A percentile compares a stretch with the other conserved stretches of the same genome.
These are phyloP conservation scores for Cynopterus brachyotis DNA, from an alignment of 2,113 vertebrate genomes.

Conservation along the genomic window DNA sequence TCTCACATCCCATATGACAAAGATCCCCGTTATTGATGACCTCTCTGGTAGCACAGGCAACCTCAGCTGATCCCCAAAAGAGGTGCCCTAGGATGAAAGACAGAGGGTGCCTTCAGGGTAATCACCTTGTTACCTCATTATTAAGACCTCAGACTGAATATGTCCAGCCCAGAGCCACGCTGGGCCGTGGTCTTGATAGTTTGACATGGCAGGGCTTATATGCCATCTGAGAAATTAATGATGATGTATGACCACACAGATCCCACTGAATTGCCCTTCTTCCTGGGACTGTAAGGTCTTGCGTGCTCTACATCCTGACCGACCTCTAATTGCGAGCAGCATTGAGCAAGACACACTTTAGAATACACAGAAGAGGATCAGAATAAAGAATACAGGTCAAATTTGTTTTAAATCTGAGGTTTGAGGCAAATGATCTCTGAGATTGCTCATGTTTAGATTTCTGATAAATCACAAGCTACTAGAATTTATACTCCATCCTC, in stretches of 20 bases:
- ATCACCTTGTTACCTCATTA: neutral
- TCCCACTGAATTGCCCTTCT: neutral
- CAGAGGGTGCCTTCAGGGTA: neutral
- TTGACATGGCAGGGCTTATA: neutral
- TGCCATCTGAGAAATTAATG: neutral
- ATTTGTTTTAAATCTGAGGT: neutral
- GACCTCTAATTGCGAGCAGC: neutral
- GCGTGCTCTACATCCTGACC: neutral
- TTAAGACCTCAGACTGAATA: neutral
- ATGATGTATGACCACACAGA: neutral
- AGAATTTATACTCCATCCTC: neutral
- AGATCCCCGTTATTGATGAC: neutral
- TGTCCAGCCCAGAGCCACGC: neutral
- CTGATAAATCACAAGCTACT: neutral
- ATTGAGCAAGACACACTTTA: neutral
- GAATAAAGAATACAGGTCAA: neutral
- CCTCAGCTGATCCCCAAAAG: neutral
- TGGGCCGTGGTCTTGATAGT: neutral
- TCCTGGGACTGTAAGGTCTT: neutral
- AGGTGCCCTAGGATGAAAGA: neutral
- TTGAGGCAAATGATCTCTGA: neutral
- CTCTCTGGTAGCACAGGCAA: neutral
- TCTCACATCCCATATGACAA: neutral
- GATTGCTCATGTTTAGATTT: neutral
- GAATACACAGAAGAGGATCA: neutral